Evolutionary conservation across 2,888 invertebrate species (phyloP).

Genomic region (Chymomyza amoena): DNA sequence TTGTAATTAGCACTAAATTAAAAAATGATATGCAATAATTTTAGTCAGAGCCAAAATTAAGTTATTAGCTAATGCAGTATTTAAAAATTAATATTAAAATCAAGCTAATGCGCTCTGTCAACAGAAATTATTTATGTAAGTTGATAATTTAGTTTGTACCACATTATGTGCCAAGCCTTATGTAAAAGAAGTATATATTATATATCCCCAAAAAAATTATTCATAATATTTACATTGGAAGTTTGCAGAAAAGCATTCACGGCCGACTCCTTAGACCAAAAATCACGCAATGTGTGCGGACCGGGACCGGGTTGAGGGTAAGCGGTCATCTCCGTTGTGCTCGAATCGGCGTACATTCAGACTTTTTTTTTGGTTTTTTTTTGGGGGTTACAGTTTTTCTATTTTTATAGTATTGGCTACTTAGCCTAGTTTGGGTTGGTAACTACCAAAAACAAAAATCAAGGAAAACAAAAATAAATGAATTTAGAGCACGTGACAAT

Average conservation of each 20-base stretch:
- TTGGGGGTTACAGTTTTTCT: neutral
- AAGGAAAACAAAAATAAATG: conserved; percentile 47
- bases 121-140: no score
- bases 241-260: conserved; percentile 74
- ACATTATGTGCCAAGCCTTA: no score
- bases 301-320: conserved; percentile 35
- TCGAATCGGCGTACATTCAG: conserved; percentile 65
- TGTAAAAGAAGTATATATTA: neutral
- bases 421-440: conserved; percentile 49
- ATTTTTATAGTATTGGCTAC: conserved; percentile 25
- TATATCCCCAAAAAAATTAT: neutral
- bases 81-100: no score
- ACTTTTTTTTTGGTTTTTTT: conserved; percentile 5
- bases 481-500: conserved; percentile 69
- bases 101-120: no score
- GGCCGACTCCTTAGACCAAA: conserved; percentile 76
- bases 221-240: conserved; percentile 53
- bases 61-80: no score
- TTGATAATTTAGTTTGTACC: no score
- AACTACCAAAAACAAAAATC: neutral
- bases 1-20: no score
- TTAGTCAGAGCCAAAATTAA: no score
- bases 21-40: no score
- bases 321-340: conserved; percentile 70
- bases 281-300: conserved; percentile 66